Conservation (phyloP, 2,888 invertebrate genomes). For the Laspeyria flexula region DNA sequence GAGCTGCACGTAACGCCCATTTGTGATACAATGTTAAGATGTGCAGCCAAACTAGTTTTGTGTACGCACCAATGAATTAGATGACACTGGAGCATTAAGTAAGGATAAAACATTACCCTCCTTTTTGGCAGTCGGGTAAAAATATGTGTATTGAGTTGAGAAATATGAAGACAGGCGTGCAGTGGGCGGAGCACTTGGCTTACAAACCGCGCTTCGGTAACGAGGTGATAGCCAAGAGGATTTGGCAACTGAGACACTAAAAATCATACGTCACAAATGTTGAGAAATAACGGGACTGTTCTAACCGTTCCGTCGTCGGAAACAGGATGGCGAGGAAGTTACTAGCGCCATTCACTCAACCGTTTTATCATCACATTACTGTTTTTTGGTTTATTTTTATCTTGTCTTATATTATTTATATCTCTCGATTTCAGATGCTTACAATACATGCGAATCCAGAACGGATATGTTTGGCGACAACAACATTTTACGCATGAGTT, state of each 20-base stretch:
- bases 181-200: constrained; percentile 56
- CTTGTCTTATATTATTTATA: no score
- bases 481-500: no score
- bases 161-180: constrained; percentile 42
- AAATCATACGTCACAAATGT: constrained; percentile 47
- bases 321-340: constrained; percentile 24
- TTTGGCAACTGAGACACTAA: constrained; percentile 52
- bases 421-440: no score
- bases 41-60: constrained; percentile 40
- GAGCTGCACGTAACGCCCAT: constrained; percentile 44
- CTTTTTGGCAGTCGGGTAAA: no score
- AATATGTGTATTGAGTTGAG: constrained; percentile 30
- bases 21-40: constrained; percentile 42
- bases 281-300: constrained; percentile 30
- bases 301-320: constrained; percentile 27
- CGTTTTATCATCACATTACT: constrained; percentile 9
- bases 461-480: no score
- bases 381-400: neutral
- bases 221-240: constrained; percentile 55
- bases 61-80: constrained; percentile 44
- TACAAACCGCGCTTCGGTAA: constrained; percentile 45
- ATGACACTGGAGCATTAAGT: constrained; percentile 37
- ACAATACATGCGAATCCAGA: no score
- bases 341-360: constrained; percentile 20
- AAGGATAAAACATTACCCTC: constrained; percentile 43